Percentiles rank a stretch among this genome's conserved stretches.
Evolutionary conservation across 2,113 vertebrate genomes (phyloP).

Genomic region (Glaucidium brasilianum): DNA sequence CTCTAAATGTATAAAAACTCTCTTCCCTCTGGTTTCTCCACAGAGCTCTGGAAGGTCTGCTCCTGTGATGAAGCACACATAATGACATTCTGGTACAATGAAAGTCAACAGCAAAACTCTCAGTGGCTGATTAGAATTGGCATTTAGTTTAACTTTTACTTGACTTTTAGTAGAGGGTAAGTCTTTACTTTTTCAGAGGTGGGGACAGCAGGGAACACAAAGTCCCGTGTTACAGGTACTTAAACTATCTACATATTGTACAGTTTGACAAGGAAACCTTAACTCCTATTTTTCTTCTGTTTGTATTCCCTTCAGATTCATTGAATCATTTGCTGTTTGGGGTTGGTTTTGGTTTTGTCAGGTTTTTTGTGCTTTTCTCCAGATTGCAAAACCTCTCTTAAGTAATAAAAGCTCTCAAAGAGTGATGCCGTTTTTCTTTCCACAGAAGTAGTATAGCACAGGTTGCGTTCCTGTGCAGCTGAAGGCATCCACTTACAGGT

Average conservation of each 20-base stretch:
- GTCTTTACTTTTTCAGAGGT: neutral
- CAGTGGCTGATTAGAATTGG: neutral
- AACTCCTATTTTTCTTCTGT: neutral
- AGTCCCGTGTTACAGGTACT: neutral
- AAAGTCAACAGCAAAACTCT: neutral
- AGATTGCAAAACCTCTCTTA: neutral
- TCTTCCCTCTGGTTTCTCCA: neutral
- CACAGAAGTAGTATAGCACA: neutral
- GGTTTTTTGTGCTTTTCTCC: neutral
- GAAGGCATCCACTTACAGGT: neutral
- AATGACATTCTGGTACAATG: neutral
- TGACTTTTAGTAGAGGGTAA: neutral
- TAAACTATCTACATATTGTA: neutral
- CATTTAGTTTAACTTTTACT: neutral
- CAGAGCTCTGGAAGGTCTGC: neutral
- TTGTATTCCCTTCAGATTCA: neutral
- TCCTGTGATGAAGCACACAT: neutral
- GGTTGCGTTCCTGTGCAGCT: neutral
- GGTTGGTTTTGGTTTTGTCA: no score
- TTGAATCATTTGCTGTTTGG: neutral
- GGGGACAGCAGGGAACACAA: neutral
- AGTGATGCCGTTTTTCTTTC: neutral
- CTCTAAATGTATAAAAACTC: neutral
- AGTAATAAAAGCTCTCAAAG: neutral
- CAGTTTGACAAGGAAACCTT: neutral